Conservation (phyloP, 2,797 vertebrate genomes). For the Sebastiscus tertius region DNA sequence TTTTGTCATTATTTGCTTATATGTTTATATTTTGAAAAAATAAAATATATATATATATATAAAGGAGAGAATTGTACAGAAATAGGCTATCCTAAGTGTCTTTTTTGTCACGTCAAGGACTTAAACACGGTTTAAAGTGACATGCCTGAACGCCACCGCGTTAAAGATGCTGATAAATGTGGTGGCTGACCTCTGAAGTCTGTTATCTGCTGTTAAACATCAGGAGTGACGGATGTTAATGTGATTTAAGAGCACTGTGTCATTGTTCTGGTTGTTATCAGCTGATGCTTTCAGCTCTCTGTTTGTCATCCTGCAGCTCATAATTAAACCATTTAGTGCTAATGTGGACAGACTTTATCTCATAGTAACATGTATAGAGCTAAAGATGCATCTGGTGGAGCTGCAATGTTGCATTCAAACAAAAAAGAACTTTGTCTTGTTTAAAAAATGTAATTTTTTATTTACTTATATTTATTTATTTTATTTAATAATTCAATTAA, state of each 20-base stretch:
- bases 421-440: not conserved
- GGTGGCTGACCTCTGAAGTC: not conserved
- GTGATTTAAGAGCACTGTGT: not conserved
- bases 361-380: not conserved
- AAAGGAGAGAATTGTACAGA: not conserved
- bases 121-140: not conserved
- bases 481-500: too few species aligned
- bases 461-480: too few species aligned
- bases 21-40: not conserved
- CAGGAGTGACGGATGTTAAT: slow-evolving; percentile 1
- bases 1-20: not conserved
- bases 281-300: not conserved
- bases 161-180: not conserved
- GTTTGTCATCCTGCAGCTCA: slow-evolving; percentile 1
- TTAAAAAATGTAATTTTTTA: too few species aligned
- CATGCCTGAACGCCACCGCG: not conserved
- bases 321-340: slow-evolving; percentile 11
- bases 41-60: not conserved
- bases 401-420: not conserved
- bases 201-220: slow-evolving; percentile 19
- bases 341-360: not conserved
- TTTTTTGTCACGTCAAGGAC: not conserved
- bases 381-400: not conserved
- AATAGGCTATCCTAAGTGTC: too few species aligned
- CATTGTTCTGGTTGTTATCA: slow-evolving; percentile 12